These are phyloP conservation scores for Erythrocebus patas DNA, from an alignment of 2,113 vertebrate species.

Conservation along the genomic window DNA sequence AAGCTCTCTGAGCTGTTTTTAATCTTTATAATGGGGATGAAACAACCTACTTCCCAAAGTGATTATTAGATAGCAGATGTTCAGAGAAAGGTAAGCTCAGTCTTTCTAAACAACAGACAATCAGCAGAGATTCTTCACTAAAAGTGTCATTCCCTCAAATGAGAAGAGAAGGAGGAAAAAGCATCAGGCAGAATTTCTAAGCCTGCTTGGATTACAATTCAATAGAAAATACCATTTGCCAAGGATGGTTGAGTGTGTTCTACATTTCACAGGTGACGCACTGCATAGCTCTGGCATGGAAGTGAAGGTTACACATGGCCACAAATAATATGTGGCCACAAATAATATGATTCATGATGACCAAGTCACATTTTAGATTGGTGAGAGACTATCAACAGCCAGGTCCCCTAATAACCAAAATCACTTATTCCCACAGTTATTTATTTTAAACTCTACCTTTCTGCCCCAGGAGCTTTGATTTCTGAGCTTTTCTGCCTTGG, in stretches of 20 bases:
- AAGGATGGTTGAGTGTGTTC: background rate
- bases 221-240: background rate
- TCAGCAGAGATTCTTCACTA: background rate
- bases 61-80: conserved; percentile 18
- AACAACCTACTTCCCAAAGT: background rate
- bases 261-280: background rate
- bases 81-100: conserved; percentile 2
- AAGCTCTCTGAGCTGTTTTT: background rate
- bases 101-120: background rate
- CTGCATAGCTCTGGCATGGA: background rate
- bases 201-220: background rate
- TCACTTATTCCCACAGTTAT: background rate
- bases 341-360: background rate
- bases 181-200: background rate
- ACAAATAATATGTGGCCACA: background rate
- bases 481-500: background rate
- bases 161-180: background rate
- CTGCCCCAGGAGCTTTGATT: background rate
- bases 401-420: background rate
- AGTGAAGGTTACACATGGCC: background rate
- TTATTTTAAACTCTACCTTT: background rate
- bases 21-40: background rate
- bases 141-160: background rate
- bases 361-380: background rate
- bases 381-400: background rate